Percentiles rank a stretch among this genome's conserved stretches.
phyloP scores from a whole-genome alignment of 2,113 vertebrate species.

The Guaruba guarouba region DNA sequence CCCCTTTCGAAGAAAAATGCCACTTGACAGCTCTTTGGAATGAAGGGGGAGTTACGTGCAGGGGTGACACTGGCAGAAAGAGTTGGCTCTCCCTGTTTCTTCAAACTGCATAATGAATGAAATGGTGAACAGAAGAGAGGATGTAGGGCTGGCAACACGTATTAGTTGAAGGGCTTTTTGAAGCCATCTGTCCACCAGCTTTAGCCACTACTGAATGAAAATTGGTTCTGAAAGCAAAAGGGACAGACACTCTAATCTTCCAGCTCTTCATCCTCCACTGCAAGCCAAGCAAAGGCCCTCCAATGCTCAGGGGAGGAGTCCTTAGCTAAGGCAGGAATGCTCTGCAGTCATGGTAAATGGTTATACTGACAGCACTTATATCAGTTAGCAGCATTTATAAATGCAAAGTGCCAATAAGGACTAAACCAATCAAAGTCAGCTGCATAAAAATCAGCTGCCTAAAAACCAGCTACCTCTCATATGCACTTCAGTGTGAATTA shows the following conservation, averaged over 20 bases:
- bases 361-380: background rate
- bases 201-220: conserved; percentile 51
- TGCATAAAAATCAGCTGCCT: background rate
- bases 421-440: background rate
- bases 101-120: conserved; percentile 56
- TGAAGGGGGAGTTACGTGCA: conserved; percentile 30
- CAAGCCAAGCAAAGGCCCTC: background rate
- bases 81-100: conserved; percentile 23
- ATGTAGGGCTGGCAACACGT: conserved; percentile 60
- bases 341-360: background rate
- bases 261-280: conserved; percentile 15
- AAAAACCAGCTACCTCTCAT: background rate
- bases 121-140: conserved; percentile 60
- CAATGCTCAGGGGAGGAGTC: background rate
- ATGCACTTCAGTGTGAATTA: background rate
- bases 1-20: conserved; percentile 53
- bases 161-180: conserved; percentile 64
- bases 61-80: conserved; percentile 57
- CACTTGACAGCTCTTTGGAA: conserved; percentile 65
- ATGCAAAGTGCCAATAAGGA: background rate
- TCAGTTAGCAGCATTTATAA: background rate
- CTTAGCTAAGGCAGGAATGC: background rate
- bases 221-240: conserved; percentile 37
- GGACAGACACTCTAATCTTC: conserved; percentile 41
- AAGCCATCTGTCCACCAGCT: conserved; percentile 63